These are phyloP conservation scores for Odiellus spinosus DNA, from an alignment of 2,888 invertebrate species.

Conservation along the genomic window DNA sequence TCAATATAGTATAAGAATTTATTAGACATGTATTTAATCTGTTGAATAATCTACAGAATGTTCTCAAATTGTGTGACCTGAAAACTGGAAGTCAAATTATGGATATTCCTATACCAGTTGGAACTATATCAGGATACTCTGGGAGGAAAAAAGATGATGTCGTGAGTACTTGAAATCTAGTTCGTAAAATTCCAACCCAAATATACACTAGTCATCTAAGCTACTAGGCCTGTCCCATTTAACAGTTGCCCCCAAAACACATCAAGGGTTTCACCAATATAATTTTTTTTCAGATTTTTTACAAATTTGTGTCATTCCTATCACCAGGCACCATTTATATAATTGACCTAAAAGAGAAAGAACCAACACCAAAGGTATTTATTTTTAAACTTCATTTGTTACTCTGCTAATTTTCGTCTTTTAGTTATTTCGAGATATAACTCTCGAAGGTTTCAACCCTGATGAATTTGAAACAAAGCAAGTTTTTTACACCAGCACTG, in stretches of 20 bases:
- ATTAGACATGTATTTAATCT: too few relatives aligned
- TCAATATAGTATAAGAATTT: too few relatives aligned
- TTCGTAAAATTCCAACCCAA: too few relatives aligned
- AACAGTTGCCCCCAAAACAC: too few relatives aligned
- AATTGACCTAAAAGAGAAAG: constrained; percentile 56
- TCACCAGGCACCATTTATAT: constrained; percentile 74
- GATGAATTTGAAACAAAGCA: constrained; percentile 66
- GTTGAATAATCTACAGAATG: constrained; percentile 41
- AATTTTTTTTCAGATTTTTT: constrained; percentile 49
- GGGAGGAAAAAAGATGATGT: constrained; percentile 70
- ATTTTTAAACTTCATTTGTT: constrained; percentile 14
- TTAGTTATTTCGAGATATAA: constrained; percentile 61
- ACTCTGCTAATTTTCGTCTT: constrained; percentile 15
- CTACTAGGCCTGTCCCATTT: too few relatives aligned
- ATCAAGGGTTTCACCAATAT: too few relatives aligned
- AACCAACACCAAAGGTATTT: constrained; percentile 29
- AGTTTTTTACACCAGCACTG: constrained; percentile 39
- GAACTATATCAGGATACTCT: constrained; percentile 65
- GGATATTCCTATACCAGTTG: constrained; percentile 66
- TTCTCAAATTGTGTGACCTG: constrained; percentile 61
- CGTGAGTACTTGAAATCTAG: too few relatives aligned
- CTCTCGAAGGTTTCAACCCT: constrained; percentile 63
- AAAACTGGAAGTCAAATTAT: constrained; percentile 51
- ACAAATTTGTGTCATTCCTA: constrained; percentile 82
- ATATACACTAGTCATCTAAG: too few relatives aligned